Evolutionary conservation across 2,797 vertebrate genomes (phyloP).

Genomic region (Forpus xanthops): DNA sequence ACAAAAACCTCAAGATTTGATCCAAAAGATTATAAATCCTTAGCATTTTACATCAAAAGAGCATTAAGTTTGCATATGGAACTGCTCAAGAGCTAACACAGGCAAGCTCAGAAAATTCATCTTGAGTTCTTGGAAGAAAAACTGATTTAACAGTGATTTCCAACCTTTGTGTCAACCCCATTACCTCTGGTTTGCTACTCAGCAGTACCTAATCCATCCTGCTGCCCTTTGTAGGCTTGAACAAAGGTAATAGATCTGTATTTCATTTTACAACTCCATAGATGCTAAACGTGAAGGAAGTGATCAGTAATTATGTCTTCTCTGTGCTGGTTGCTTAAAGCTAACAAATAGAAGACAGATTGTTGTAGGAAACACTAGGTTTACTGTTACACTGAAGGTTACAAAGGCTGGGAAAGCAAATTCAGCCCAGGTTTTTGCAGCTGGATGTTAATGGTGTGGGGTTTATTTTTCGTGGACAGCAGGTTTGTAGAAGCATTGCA

Average conservation of each 20-base stretch:
- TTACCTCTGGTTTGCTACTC: background rate
- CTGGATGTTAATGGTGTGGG: background rate
- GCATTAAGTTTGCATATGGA: background rate
- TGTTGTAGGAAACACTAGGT: background rate
- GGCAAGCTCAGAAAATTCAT: background rate
- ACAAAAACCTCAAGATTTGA: background rate
- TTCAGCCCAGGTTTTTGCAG: slow-evolving; percentile 9
- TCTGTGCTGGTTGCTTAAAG: background rate
- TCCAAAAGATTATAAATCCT: background rate
- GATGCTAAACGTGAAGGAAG: background rate
- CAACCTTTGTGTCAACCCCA: background rate
- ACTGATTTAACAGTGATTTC: background rate
- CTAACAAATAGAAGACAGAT: background rate
- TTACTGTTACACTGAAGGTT: background rate
- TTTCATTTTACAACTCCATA: background rate
- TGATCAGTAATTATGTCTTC: background rate
- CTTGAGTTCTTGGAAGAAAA: background rate
- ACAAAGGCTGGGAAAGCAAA: background rate
- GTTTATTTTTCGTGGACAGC: background rate
- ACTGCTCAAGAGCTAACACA: background rate
- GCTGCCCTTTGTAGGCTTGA: background rate
- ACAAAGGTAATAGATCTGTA: background rate
- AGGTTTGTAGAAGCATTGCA: background rate
- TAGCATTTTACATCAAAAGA: background rate
- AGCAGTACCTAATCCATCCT: background rate